These are phyloP conservation scores for Cecropterus lyciades DNA, from an alignment of 1,140 invertebrate genomes.

Conservation along the genomic window DNA sequence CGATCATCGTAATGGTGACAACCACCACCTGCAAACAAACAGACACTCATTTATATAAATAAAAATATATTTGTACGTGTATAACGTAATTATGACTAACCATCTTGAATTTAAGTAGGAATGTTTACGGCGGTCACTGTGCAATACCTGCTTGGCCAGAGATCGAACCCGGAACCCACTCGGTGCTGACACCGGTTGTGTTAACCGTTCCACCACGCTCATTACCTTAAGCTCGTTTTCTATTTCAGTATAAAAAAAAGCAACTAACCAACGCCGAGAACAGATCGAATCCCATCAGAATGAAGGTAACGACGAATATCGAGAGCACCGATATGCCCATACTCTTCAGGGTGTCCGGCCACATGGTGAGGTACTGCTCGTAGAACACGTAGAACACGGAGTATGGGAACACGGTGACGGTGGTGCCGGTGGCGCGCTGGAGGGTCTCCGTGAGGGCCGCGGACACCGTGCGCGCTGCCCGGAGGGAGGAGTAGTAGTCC, in stretches of 20 bases:
- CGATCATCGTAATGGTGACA: constrained; percentile 97
- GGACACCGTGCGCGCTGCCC: constrained; percentile 91
- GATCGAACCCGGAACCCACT: too few species aligned
- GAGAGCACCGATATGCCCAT: constrained; percentile 94
- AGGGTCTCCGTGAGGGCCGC: constrained; percentile 93
- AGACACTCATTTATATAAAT: constrained; percentile 71
- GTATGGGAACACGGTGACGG: constrained; percentile 97
- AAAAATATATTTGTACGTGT: too few species aligned
- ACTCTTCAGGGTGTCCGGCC: constrained; percentile 94
- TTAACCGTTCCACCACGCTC: too few species aligned
- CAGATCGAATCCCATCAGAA: constrained; percentile 97
- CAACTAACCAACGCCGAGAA: constrained; percentile 87
- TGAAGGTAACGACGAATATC: constrained; percentile 97
- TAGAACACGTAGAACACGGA: constrained; percentile 99
- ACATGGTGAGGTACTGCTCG: constrained; percentile 99
- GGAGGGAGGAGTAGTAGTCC: constrained; percentile 96
- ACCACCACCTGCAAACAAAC: constrained; percentile 88
- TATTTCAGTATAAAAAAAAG: too few species aligned
- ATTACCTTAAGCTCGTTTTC: too few species aligned
- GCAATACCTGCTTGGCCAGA: too few species aligned
- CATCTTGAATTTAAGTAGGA: too few species aligned
- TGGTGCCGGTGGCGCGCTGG: constrained; percentile 79
- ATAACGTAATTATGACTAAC: too few species aligned
- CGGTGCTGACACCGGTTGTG: too few species aligned
- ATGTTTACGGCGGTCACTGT: too few species aligned